These are phyloP conservation scores for Crocodylus rhombifer DNA, from an alignment of 2,797 vertebrate genomes.

Conservation along the genomic window DNA sequence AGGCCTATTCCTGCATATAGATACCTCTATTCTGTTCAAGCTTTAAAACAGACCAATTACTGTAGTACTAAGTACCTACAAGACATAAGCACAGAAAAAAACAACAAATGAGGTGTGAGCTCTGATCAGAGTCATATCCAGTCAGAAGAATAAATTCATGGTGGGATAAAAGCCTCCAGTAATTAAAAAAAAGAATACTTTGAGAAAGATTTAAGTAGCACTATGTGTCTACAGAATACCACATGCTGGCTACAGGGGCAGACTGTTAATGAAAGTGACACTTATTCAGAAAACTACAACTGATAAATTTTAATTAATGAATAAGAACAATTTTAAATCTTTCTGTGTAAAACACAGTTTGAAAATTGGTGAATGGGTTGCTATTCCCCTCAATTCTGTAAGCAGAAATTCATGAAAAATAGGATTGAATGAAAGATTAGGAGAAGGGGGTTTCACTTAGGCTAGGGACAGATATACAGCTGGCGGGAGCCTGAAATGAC, in stretches of 20 bases:
- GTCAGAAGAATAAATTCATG: too few species aligned
- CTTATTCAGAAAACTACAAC: background rate
- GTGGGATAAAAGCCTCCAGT: too few species aligned
- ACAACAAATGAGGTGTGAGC: rapidly evolving
- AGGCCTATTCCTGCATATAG: background rate
- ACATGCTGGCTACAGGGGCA: background rate
- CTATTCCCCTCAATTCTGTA: background rate
- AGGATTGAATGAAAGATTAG: too few species aligned
- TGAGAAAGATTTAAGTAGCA: too few species aligned
- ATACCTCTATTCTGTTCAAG: too few species aligned
- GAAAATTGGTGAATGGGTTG: background rate
- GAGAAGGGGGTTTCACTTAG: too few species aligned
- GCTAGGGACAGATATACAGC: too few species aligned
- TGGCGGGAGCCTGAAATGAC: too few species aligned
- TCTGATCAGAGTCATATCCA: background rate
- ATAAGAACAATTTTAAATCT: background rate
- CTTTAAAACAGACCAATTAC: background rate
- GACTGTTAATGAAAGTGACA: background rate
- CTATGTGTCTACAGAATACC: background rate
- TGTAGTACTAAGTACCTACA: background rate
- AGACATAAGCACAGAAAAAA: background rate
- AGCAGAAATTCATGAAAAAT: background rate
- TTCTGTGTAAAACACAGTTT: conserved; percentile 13
- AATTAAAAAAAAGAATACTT: too few species aligned
- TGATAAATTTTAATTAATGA: conserved; percentile 19